These are phyloP conservation scores for Irena cyanogastra DNA, from an alignment of 2,113 vertebrate genomes.

Conservation along the genomic window DNA sequence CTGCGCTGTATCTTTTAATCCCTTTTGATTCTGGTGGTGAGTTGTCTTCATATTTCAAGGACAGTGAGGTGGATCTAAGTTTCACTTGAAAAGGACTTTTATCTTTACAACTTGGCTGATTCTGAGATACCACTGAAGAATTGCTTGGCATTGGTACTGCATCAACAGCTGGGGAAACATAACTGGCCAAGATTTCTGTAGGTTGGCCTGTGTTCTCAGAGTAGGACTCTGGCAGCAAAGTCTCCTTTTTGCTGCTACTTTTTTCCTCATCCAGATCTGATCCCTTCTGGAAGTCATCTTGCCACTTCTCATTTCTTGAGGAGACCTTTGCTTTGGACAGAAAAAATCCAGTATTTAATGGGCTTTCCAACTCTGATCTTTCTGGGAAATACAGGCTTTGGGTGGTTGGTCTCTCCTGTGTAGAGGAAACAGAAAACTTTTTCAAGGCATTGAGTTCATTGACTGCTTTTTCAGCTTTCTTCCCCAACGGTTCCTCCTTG, in stretches of 20 bases:
- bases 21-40: slow-evolving; percentile 54
- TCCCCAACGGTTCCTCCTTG: background rate
- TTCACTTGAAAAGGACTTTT: slow-evolving; percentile 82
- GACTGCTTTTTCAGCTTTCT: slow-evolving; percentile 28
- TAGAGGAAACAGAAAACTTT: slow-evolving; percentile 77
- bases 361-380: slow-evolving; percentile 8
- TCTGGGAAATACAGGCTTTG: slow-evolving; percentile 72
- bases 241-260: background rate
- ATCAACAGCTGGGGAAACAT: background rate
- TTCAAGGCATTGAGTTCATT: slow-evolving; percentile 23
- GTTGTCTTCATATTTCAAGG: slow-evolving; percentile 68
- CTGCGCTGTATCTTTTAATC: slow-evolving; percentile 71
- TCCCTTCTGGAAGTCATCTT: slow-evolving; percentile 46
- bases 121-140: background rate
- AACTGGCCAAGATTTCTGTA: background rate
- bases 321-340: slow-evolving; percentile 11
- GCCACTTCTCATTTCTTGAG: slow-evolving; percentile 53
- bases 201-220: background rate
- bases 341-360: background rate
- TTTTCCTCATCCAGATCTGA: background rate
- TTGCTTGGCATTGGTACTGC: background rate
- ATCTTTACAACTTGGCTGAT: slow-evolving; percentile 49
- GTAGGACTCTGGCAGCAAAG: background rate
- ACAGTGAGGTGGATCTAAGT: slow-evolving; percentile 86
- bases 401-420: slow-evolving; percentile 68